Percentiles rank a stretch among this genome's conserved stretches.
phyloP scores from a whole-genome alignment of 2,888 invertebrate genomes.

The Orthonychiurus folsomi region DNA sequence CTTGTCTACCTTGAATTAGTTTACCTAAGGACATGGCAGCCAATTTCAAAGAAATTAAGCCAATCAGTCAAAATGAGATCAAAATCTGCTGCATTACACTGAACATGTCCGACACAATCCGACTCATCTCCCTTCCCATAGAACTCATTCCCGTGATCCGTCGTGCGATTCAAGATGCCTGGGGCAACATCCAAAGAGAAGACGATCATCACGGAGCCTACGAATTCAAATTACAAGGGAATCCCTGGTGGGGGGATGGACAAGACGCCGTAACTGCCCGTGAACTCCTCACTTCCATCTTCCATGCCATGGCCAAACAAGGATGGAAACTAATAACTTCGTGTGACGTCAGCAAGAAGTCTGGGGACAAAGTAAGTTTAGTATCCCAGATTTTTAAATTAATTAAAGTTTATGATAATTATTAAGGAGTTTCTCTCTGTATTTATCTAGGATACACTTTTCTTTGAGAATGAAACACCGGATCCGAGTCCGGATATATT shows the following conservation, averaged over 20 bases:
- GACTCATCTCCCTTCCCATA: slow-evolving; percentile 19
- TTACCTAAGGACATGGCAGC: too few relatives aligned
- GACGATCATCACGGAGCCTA: slow-evolving; percentile 23
- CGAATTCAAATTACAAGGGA: slow-evolving; percentile 12
- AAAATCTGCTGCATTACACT: slow-evolving; percentile 26
- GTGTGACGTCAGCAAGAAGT: slow-evolving; percentile 22
- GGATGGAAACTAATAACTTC: slow-evolving; percentile 27
- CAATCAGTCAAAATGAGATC: background rate
- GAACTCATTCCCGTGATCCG: slow-evolving; percentile 19
- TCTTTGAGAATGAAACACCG: slow-evolving; percentile 22
- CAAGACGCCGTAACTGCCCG: slow-evolving; percentile 12
- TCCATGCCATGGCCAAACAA: slow-evolving; percentile 20
- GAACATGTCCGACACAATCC: slow-evolving; percentile 25
- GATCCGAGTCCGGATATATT: slow-evolving; percentile 21
- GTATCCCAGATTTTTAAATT: too few relatives aligned
- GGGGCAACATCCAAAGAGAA: slow-evolving; percentile 23
- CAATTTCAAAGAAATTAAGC: background rate
- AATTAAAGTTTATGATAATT: too few relatives aligned
- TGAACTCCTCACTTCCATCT: slow-evolving; percentile 17
- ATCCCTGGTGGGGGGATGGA: slow-evolving; percentile 15
- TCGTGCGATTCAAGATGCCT: slow-evolving; percentile 15
- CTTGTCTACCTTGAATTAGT: too few relatives aligned
- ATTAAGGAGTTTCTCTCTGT: too few relatives aligned
- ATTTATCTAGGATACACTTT: too few relatives aligned
- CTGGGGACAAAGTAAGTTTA: slow-evolving; percentile 17